phyloP scores from a whole-genome alignment of 2,888 invertebrate genomes.

The Perdita meconis region DNA sequence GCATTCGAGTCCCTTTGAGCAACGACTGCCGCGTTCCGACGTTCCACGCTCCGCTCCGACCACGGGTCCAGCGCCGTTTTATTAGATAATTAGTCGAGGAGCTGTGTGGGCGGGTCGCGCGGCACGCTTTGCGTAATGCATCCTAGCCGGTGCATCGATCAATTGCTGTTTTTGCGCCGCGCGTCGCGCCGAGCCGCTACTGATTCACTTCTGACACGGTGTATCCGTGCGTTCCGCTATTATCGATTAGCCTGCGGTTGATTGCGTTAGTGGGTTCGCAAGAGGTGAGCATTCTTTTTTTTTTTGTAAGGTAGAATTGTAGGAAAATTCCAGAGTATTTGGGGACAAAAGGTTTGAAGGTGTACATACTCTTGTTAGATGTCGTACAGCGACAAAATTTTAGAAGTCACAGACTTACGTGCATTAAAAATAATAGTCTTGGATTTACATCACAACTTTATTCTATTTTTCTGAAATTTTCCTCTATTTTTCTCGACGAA shows the following conservation, averaged over 20 bases:
- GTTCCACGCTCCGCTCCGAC: conserved; percentile 26
- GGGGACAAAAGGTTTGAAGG: too few relatives aligned
- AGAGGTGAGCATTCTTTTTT: too few relatives aligned
- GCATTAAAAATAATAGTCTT: too few relatives aligned
- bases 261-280: conserved; percentile 8
- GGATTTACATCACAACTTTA: too few relatives aligned
- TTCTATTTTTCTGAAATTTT: too few relatives aligned
- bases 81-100: conserved; percentile 71
- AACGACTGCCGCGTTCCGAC: conserved; percentile 14
- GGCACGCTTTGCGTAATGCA: conserved; percentile 64
- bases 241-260: conserved; percentile 22
- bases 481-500: too few relatives aligned
- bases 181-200: neutral
- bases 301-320: too few relatives aligned
- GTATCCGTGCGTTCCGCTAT: conserved; percentile 17
- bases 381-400: too few relatives aligned
- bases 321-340: too few relatives aligned
- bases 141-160: conserved; percentile 55
- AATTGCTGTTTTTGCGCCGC: conserved; percentile 15
- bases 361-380: too few relatives aligned
- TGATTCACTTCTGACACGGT: conserved; percentile 18
- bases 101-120: conserved; percentile 65
- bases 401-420: too few relatives aligned
- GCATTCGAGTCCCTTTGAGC: conserved; percentile 17
- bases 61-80: conserved; percentile 58